Evolutionary conservation across 1,140 invertebrate genomes (phyloP).

Genomic region (Drosophila mayri): DNA sequence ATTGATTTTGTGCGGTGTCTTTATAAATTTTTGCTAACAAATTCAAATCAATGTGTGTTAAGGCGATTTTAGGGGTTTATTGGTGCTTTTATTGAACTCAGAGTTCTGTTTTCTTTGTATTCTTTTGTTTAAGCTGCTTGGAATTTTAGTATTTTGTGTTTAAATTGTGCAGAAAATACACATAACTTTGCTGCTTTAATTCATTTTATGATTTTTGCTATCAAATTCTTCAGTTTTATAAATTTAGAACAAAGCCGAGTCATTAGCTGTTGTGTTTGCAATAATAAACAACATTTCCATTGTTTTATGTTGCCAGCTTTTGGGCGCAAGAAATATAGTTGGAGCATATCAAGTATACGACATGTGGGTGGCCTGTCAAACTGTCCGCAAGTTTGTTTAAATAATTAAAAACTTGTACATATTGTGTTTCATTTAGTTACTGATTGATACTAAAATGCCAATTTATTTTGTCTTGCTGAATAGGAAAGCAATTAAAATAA

Average conservation of each 20-base stretch:
- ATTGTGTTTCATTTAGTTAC: not conserved
- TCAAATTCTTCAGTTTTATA: not conserved
- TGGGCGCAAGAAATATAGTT: slow-evolving; percentile 8
- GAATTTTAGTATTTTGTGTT: slow-evolving; percentile 1
- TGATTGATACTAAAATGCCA: not conserved
- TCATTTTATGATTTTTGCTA: not conserved
- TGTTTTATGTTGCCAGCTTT: slow-evolving; percentile 23
- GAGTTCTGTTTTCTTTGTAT: not conserved
- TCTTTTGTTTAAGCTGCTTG: slow-evolving; percentile 17
- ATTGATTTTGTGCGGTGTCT: not conserved
- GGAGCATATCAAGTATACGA: slow-evolving; percentile 18
- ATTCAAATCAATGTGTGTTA: slow-evolving; percentile 1
- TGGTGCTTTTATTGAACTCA: slow-evolving; percentile 24
- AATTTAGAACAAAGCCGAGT: slow-evolving; percentile 11
- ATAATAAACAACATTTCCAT: not conserved
- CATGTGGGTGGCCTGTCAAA: slow-evolving; percentile 7
- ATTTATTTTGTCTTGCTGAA: not conserved
- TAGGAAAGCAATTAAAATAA: not conserved
- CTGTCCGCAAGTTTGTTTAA: not conserved
- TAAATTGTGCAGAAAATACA: not conserved
- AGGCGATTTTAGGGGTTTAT: slow-evolving; percentile 12
- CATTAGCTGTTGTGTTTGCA: not conserved
- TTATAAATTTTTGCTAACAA: not conserved
- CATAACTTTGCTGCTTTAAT: not conserved
- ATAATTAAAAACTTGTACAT: slow-evolving; percentile 11